phyloP scores from a whole-genome alignment of 1,140 invertebrate species.

The Drosophila asahinai region DNA sequence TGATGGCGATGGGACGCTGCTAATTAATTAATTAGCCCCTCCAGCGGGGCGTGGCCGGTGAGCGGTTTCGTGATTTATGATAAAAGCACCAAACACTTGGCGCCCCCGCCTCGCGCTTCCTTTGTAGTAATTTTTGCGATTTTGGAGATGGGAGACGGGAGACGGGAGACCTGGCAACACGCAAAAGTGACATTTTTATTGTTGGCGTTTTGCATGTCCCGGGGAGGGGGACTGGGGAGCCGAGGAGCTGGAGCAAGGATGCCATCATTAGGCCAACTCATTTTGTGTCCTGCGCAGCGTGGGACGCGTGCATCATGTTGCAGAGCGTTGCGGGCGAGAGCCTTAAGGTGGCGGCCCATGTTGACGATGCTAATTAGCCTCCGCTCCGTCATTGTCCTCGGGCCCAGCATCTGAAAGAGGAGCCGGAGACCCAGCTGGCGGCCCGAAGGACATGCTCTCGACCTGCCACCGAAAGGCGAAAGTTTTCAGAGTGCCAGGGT shows the following conservation, averaged over 20 bases:
- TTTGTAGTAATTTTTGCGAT: conserved; percentile 37
- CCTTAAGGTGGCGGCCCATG: conserved; percentile 43
- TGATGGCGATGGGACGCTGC: conserved; percentile 52
- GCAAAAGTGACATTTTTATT: conserved; percentile 78
- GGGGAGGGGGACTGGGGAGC: neutral
- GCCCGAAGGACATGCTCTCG: conserved; percentile 21
- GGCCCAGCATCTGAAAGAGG: neutral
- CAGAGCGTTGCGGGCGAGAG: conserved; percentile 6
- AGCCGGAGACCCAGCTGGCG: neutral
- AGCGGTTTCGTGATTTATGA: conserved; percentile 66
- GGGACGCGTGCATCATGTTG: conserved; percentile 59
- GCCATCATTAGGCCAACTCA: conserved; percentile 49
- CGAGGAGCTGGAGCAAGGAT: neutral
- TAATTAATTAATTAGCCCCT: conserved; percentile 75
- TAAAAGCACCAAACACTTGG: conserved; percentile 26
- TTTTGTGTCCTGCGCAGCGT: conserved; percentile 34
- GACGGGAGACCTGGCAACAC: conserved; percentile 30
- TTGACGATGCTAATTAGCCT: conserved; percentile 60
- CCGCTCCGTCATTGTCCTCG: conserved; percentile 45
- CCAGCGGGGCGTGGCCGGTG: conserved; percentile 38
- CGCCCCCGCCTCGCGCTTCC: conserved; percentile 3
- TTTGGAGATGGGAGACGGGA: neutral
- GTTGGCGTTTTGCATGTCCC: conserved; percentile 53
- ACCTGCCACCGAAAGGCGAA: neutral
- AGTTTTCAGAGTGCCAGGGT: neutral